Conservation (phyloP, 1,140 invertebrate species). For the Charaxes varanes region DNA sequence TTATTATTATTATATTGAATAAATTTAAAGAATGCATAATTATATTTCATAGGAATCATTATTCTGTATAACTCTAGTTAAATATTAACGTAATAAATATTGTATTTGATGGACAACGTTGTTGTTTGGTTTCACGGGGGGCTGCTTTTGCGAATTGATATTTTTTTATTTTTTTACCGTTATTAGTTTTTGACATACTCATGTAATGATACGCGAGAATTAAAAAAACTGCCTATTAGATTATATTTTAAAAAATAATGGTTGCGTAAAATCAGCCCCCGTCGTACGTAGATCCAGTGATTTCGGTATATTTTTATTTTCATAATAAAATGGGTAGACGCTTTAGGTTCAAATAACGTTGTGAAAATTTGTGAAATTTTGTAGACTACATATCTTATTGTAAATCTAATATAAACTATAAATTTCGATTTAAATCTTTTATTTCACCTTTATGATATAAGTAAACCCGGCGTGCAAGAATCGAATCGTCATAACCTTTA, state of each 20-base stretch:
- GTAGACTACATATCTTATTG: constrained; percentile 74
- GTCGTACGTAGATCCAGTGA: constrained; percentile 64
- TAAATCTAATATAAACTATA: constrained; percentile 75
- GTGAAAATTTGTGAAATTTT: constrained; percentile 74
- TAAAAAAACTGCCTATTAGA: constrained; percentile 71
- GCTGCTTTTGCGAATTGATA: constrained; percentile 69
- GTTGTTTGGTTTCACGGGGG: constrained; percentile 61
- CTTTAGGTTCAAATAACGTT: constrained; percentile 74
- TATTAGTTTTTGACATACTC: constrained; percentile 73
- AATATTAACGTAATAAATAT: constrained; percentile 74
- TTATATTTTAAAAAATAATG: constrained; percentile 74
- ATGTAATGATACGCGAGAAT: constrained; percentile 64
- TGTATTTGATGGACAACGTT: constrained; percentile 67
- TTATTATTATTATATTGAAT: constrained; percentile 71
- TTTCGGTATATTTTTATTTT: constrained; percentile 73
- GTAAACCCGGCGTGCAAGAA: too few relatives aligned
- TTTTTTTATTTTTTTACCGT: constrained; percentile 75
- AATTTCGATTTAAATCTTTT: constrained; percentile 63
- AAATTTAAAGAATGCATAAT: constrained; percentile 74
- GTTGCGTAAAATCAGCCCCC: constrained; percentile 65
- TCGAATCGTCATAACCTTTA: too few relatives aligned
- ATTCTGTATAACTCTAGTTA: constrained; percentile 77
- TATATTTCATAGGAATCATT: constrained; percentile 77
- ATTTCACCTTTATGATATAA: constrained; percentile 24
- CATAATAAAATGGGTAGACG: constrained; percentile 73